phyloP scores from a whole-genome alignment of 2,797 vertebrate genomes.

The Anas acuta region DNA sequence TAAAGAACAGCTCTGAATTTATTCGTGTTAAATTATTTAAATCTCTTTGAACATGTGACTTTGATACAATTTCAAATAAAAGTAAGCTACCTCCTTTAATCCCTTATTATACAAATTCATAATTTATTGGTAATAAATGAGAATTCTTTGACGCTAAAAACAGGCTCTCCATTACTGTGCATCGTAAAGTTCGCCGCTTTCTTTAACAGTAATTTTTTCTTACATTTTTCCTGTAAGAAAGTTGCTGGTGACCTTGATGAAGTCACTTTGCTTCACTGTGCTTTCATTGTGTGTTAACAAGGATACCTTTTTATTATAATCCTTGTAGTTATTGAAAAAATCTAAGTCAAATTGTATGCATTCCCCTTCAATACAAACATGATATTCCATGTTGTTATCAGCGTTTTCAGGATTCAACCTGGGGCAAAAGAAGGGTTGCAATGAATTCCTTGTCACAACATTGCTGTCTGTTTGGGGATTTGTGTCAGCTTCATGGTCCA shows the following conservation, averaged over 20 bases:
- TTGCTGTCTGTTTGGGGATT: neutral
- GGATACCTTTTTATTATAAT: neutral
- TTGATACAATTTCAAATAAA: neutral
- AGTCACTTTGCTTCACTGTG: neutral
- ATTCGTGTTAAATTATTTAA: neutral
- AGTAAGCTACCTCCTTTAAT: neutral
- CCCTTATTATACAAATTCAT: neutral
- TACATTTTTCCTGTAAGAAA: neutral
- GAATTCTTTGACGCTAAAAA: neutral
- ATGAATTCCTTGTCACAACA: neutral
- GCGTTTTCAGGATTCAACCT: neutral
- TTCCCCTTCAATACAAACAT: neutral
- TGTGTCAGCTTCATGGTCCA: neutral
- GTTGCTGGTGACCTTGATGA: neutral
- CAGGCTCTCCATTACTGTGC: neutral
- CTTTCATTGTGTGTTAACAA: neutral
- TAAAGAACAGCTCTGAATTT: neutral
- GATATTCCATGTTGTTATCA: neutral
- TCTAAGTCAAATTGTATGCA: neutral
- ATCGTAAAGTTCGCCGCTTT: neutral
- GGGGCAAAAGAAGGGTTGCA: neutral
- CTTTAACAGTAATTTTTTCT: neutral
- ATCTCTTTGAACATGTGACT: neutral
- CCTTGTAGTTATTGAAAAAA: neutral
- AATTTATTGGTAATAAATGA: neutral